A percentile compares a stretch with the other conserved stretches of the same genome.
phyloP scores from a whole-genome alignment of 2,888 invertebrate species.

The Malthinus flaveolus region DNA sequence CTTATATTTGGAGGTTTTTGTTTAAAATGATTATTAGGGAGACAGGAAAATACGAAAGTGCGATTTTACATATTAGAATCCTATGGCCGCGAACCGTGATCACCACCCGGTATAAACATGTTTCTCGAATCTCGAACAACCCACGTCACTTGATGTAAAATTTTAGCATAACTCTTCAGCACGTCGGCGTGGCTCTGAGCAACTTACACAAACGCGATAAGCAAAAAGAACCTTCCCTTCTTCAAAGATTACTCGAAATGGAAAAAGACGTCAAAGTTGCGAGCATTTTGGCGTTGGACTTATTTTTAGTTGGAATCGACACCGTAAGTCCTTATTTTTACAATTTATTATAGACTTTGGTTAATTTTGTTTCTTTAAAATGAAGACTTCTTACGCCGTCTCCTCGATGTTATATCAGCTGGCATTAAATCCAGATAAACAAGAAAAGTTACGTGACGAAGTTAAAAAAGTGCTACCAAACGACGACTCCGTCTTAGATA shows the following conservation, averaged over 20 bases:
- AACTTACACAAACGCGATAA: slow-evolving; percentile 48
- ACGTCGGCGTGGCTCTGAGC: slow-evolving; percentile 63
- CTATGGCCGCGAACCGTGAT: too few relatives aligned
- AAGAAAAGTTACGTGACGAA: slow-evolving; percentile 65
- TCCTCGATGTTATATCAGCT: slow-evolving; percentile 75
- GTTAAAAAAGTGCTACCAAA: slow-evolving; percentile 56
- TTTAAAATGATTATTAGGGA: too few relatives aligned
- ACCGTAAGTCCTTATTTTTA: slow-evolving; percentile 59
- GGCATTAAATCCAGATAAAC: slow-evolving; percentile 66
- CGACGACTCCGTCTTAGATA: slow-evolving; percentile 56
- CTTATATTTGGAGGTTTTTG: too few relatives aligned
- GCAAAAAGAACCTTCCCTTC: slow-evolving; percentile 60
- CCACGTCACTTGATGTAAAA: slow-evolving; percentile 4
- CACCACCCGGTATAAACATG: too few relatives aligned
- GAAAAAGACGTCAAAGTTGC: slow-evolving; percentile 66
- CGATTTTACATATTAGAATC: too few relatives aligned
- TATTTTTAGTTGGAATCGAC: slow-evolving; percentile 78
- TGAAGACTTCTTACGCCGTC: slow-evolving; percentile 74
- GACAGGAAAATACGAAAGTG: too few relatives aligned
- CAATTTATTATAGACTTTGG: background rate
- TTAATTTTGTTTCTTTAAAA: background rate
- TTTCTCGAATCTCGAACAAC: too few relatives aligned
- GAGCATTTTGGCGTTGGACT: slow-evolving; percentile 70
- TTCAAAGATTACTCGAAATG: slow-evolving; percentile 65
- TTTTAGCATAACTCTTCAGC: slow-evolving; percentile 65